phyloP scores from a whole-genome alignment of 1,140 invertebrate genomes.

The Hypothenemus hampei region DNA sequence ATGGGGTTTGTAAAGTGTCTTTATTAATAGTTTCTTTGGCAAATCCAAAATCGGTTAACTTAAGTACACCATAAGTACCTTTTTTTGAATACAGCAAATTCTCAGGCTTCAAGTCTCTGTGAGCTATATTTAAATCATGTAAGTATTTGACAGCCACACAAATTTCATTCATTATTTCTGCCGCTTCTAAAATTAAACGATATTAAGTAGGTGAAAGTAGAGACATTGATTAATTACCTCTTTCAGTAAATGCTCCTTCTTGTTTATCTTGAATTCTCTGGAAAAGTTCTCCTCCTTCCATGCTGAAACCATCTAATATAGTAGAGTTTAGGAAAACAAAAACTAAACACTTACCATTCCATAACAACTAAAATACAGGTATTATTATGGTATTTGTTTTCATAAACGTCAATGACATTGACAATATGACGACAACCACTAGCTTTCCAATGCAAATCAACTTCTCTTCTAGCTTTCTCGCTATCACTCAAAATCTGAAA shows the following conservation, averaged over 20 bases:
- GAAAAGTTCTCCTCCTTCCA: constrained; percentile 96
- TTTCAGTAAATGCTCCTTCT: constrained; percentile 90
- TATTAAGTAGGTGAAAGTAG: constrained; percentile 1
- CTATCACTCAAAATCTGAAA: constrained; percentile 84
- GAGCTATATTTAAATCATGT: constrained; percentile 94
- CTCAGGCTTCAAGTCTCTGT: constrained; percentile 94
- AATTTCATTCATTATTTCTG: constrained; percentile 93
- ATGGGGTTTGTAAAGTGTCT: constrained; percentile 90
- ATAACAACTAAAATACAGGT: constrained; percentile 94
- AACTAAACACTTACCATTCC: constrained; percentile 74
- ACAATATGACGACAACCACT: constrained; percentile 90
- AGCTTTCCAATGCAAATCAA: constrained; percentile 92
- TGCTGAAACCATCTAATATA: constrained; percentile 56
- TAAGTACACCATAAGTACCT: constrained; percentile 72
- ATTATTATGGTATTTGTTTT: constrained; percentile 86
- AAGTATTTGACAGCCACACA: constrained; percentile 92
- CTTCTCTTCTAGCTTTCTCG: constrained; percentile 87
- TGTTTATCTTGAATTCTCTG: constrained; percentile 92
- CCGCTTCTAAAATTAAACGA: constrained; percentile 62
- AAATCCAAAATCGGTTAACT: constrained; percentile 99
- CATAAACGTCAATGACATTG: constrained; percentile 90
- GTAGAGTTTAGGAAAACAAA: background rate
- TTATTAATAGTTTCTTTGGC: constrained; percentile 92
- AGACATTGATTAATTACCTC: constrained; percentile 56
- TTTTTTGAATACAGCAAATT: constrained; percentile 77